A percentile compares a stretch with the other conserved stretches of the same genome.
Evolutionary conservation across 2,888 invertebrate species (phyloP).

Genomic region (Hetaerina titia): DNA sequence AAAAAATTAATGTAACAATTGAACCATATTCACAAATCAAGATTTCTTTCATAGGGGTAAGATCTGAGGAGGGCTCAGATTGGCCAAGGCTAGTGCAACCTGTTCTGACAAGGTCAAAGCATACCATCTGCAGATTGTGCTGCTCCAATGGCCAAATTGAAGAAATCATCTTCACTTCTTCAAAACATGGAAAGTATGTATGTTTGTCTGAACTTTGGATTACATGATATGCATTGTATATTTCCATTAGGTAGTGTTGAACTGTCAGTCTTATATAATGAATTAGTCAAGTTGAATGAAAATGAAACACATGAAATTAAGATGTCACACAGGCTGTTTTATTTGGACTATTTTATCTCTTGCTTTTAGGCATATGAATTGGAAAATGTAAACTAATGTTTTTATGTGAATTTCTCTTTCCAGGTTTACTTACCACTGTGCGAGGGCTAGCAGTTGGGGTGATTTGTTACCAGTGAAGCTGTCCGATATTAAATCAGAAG

Average conservation of each 20-base stretch:
- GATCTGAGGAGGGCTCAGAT: conserved; percentile 78
- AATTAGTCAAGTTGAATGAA: conserved; percentile 47
- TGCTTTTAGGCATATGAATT: too few relatives aligned
- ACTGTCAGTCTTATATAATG: conserved; percentile 38
- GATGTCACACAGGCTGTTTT: too few relatives aligned
- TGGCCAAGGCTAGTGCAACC: conserved; percentile 91
- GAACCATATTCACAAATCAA: neutral
- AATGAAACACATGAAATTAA: too few relatives aligned
- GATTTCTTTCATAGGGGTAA: conserved; percentile 74
- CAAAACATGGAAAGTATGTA: conserved; percentile 88
- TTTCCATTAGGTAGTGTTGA: conserved; percentile 53
- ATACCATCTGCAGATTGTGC: conserved; percentile 89
- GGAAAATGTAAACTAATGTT: too few relatives aligned
- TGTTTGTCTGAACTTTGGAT: conserved; percentile 72
- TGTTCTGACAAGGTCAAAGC: conserved; percentile 84
- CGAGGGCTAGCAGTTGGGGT: conserved; percentile 87
- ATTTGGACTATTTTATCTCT: too few relatives aligned
- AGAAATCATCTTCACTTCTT: conserved; percentile 87
- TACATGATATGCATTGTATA: conserved; percentile 39
- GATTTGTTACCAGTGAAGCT: conserved; percentile 86
- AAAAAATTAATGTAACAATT: conserved; percentile 21
- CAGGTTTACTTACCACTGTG: conserved; percentile 86
- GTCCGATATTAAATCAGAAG: conserved; percentile 68
- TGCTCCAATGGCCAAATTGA: conserved; percentile 85
- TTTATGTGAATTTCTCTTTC: conserved; percentile 72